A percentile compares a stretch with the other conserved stretches of the same genome.
phyloP scores from a whole-genome alignment of 2,888 invertebrate species.

The Chloroclysta siterata region DNA sequence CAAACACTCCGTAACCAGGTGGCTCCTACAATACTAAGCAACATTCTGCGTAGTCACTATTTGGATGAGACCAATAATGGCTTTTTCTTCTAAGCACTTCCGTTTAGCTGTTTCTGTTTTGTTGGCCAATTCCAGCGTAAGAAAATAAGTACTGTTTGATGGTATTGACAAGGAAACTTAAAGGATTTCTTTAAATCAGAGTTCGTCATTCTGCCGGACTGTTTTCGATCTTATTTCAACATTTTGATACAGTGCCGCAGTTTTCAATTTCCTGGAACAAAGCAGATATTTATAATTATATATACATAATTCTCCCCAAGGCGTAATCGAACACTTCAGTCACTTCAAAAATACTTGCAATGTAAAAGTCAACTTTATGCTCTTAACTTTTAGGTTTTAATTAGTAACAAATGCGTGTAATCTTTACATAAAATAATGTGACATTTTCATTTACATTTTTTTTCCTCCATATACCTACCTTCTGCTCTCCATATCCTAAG shows the following conservation, averaged over 20 bases:
- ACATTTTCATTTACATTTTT: no score
- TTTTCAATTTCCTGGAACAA: conserved; percentile 33
- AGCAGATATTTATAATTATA: conserved; percentile 31
- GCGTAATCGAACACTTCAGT: conserved; percentile 25
- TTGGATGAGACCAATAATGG: no score
- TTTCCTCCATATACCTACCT: no score
- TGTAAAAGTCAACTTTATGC: conserved; percentile 11
- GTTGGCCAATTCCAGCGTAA: no score
- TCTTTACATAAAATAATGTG: no score
- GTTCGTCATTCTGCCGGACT: conserved; percentile 4
- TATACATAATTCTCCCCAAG: conserved; percentile 28
- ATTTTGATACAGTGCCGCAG: conserved; percentile 19
- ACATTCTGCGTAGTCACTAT: no score
- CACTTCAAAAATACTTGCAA: conserved; percentile 10
- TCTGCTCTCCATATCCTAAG: no score
- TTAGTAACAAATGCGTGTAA: not conserved
- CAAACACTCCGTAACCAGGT: no score
- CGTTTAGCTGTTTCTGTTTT: no score
- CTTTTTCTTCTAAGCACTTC: no score
- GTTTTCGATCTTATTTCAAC: conserved; percentile 4
- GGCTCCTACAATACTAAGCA: no score
- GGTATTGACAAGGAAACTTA: not conserved
- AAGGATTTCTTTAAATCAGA: not conserved
- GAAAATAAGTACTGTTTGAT: no score
- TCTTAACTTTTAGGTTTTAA: not conserved